Percentiles rank a stretch among this genome's conserved stretches.
phyloP scores from a whole-genome alignment of 2,113 vertebrate species.

The Apodemus speciosus region DNA sequence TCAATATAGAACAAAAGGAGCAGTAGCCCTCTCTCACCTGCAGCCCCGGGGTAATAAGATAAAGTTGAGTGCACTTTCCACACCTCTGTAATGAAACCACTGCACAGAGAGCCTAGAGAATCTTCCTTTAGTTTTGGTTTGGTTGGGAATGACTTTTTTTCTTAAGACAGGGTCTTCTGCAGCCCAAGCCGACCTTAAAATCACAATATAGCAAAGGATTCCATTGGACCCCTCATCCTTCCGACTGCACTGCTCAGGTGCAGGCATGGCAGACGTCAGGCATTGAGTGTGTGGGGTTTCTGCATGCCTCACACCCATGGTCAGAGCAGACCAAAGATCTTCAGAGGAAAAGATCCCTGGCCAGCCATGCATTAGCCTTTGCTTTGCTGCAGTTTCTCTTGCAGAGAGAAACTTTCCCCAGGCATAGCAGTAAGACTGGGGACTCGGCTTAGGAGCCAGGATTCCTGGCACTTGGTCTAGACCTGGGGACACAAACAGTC shows the following conservation, averaged over 20 bases:
- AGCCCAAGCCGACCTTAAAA: not conserved
- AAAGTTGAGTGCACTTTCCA: slow-evolving; percentile 40
- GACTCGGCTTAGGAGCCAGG: not conserved
- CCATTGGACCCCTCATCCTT: not conserved
- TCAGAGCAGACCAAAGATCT: not conserved
- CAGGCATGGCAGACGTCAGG: not conserved
- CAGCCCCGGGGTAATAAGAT: slow-evolving; percentile 37
- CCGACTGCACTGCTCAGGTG: too few species aligned
- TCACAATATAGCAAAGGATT: not conserved
- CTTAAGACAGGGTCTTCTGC: not conserved
- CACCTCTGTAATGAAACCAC: slow-evolving; percentile 21
- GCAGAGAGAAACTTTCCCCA: not conserved
- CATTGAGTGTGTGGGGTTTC: not conserved
- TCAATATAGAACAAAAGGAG: slow-evolving; percentile 41
- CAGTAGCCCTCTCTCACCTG: not conserved
- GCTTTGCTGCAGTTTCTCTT: not conserved
- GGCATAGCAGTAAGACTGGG: too few species aligned
- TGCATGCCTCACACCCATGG: not conserved
- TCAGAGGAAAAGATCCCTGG: not conserved
- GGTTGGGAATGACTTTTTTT: not conserved
- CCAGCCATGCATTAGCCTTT: not conserved
- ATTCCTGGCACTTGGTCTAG: not conserved
- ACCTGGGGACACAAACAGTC: not conserved
- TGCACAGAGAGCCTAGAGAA: not conserved
- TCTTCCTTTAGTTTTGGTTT: too few species aligned